phyloP scores from a whole-genome alignment of 1,140 invertebrate species.

The Drosophila albomicans region DNA sequence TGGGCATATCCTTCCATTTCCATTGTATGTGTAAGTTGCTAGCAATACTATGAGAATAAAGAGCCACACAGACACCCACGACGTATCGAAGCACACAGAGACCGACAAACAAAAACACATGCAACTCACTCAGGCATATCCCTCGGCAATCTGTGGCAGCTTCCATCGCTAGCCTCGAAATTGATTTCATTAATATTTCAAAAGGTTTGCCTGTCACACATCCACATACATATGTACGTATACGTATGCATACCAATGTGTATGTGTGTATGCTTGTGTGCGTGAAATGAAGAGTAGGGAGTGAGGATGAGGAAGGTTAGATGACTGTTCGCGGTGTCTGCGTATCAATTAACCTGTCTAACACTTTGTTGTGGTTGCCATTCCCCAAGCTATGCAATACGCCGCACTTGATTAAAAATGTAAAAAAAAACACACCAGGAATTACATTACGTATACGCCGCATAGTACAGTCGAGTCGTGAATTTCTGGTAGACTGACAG shows the following conservation, averaged over 20 bases:
- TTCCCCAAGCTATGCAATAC: slow-evolving; percentile 12
- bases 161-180: slow-evolving; percentile 51
- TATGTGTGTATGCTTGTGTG: not conserved
- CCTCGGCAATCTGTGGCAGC: slow-evolving; percentile 44
- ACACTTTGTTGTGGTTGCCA: slow-evolving; percentile 74
- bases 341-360: slow-evolving; percentile 75
- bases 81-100: slow-evolving; percentile 8
- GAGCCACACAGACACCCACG: not conserved
- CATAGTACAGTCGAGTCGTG: not conserved
- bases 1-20: slow-evolving; percentile 14
- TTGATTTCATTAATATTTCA: slow-evolving; percentile 83
- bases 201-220: slow-evolving; percentile 62
- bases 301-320: slow-evolving; percentile 2
- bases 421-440: slow-evolving; percentile 16
- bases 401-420: slow-evolving; percentile 32
- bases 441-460: slow-evolving; percentile 50
- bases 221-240: slow-evolving; percentile 19
- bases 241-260: not conserved
- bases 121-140: slow-evolving; percentile 8
- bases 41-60: not conserved
- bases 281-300: not conserved
- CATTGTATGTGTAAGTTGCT: not conserved
- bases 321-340: slow-evolving; percentile 55
- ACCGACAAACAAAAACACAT: slow-evolving; percentile 1
- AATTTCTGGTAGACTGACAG: slow-evolving; percentile 43